Evolutionary conservation across 2,888 invertebrate species (phyloP).

Genomic region (Pyralis farinalis): DNA sequence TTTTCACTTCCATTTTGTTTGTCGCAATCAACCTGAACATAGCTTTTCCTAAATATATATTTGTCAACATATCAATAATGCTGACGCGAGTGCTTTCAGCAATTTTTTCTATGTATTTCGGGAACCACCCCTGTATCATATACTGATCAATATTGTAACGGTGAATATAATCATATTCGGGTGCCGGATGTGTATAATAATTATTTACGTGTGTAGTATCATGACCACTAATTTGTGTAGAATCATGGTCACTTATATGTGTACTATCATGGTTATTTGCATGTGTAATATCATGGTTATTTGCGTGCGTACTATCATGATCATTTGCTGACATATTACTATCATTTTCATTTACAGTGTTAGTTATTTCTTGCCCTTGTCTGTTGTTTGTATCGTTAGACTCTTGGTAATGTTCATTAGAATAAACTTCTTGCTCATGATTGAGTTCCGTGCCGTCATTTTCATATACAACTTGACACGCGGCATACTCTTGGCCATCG

Average conservation of each 20-base stretch:
- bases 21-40: conserved; percentile 46
- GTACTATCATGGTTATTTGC: no score
- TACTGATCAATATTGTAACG: conserved; percentile 39
- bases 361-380: no score
- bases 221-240: not conserved
- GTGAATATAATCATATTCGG: conserved; percentile 33
- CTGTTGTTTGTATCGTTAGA: not conserved
- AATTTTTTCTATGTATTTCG: conserved; percentile 36
- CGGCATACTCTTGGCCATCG: no score
- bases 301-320: no score
- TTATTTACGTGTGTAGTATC: not conserved
- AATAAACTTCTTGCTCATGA: not conserved
- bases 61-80: conserved; percentile 34
- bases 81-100: conserved; percentile 34
- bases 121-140: conserved; percentile 37
- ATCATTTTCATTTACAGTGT: no score
- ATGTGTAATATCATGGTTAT: no score
- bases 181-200: not conserved
- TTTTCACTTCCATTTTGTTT: conserved; percentile 34
- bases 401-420: not conserved
- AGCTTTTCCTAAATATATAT: conserved; percentile 36
- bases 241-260: not conserved
- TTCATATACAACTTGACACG: not conserved
- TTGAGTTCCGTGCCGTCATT: not conserved
- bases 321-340: no score